Evolutionary conservation across 1,140 invertebrate genomes (phyloP).

Genomic region (Luehdorfia chinensis): DNA sequence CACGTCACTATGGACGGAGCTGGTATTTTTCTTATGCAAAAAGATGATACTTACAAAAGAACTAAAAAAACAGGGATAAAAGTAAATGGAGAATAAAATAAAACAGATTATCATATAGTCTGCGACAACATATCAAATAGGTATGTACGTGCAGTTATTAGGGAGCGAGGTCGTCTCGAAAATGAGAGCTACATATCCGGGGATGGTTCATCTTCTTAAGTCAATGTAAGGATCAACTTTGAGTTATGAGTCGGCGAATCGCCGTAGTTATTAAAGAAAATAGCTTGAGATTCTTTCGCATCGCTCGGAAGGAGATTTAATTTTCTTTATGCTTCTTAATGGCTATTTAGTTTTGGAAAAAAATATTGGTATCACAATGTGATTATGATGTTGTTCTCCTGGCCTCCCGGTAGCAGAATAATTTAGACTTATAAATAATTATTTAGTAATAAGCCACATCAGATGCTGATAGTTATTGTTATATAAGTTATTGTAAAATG

Average conservation of each 20-base stretch:
- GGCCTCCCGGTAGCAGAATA: too few species aligned
- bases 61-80: neutral
- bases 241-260: slow-evolving; percentile 44
- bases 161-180: slow-evolving; percentile 25
- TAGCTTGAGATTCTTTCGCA: slow-evolving; percentile 22
- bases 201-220: slow-evolving; percentile 54
- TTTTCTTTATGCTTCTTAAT: neutral
- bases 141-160: slow-evolving; percentile 38
- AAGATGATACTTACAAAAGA: too few species aligned
- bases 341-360: too few species aligned
- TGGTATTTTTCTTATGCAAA: too few species aligned
- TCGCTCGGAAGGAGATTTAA: slow-evolving; percentile 1
- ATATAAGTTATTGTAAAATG: too few species aligned
- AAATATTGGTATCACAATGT: too few species aligned
- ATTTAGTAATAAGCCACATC: too few species aligned
- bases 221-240: slow-evolving; percentile 53
- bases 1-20: too few species aligned
- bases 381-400: too few species aligned
- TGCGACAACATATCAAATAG: slow-evolving; percentile 7
- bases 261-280: slow-evolving; percentile 44
- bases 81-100: neutral
- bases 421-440: too few species aligned
- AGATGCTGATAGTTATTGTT: too few species aligned
- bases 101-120: slow-evolving; percentile 4
- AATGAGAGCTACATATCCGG: slow-evolving; percentile 44